Conservation (phyloP, 2,113 vertebrate genomes). For the Pachyramphus minor region DNA sequence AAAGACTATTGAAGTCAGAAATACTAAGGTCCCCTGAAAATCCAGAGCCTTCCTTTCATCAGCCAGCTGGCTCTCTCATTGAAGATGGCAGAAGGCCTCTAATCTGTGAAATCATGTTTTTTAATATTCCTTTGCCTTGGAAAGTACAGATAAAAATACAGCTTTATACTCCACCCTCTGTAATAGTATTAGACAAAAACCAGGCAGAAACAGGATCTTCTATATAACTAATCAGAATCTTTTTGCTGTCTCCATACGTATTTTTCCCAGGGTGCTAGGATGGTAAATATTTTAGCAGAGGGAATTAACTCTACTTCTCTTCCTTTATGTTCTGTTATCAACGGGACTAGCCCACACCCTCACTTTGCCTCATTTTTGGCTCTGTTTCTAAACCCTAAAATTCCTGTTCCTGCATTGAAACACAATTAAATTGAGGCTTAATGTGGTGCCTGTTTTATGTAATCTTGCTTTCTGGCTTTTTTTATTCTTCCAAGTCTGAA, state of each 20-base stretch:
- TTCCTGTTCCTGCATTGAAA: conserved; percentile 64
- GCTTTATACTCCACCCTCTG: not conserved
- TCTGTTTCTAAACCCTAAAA: conserved; percentile 63
- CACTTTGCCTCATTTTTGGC: conserved; percentile 64
- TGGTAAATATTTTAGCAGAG: conserved; percentile 64
- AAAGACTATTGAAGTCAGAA: not conserved
- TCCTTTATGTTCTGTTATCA: conserved; percentile 55
- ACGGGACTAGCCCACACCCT: conserved; percentile 40
- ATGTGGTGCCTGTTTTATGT: conserved; percentile 65
- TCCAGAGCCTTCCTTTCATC: not conserved
- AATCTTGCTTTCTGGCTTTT: conserved; percentile 56
- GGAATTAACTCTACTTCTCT: conserved; percentile 50
- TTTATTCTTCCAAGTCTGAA: conserved; percentile 56
- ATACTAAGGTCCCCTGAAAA: not conserved
- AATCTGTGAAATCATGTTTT: not conserved
- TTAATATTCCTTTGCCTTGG: not conserved
- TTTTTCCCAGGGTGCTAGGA: conserved; percentile 61
- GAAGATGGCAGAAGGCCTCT: not conserved
- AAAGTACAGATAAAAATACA: conserved; percentile 12
- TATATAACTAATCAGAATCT: conserved; percentile 29
- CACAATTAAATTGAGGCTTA: conserved; percentile 61
- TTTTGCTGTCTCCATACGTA: conserved; percentile 36
- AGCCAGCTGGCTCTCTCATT: not conserved
- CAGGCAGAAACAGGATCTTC: conserved; percentile 31
- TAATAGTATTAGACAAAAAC: conserved; percentile 3